Evolutionary conservation across 2,113 vertebrate genomes (phyloP), one percentile per base, ranked within the genome.

Genomic region (Dendrocopos noguchii): DNA sequence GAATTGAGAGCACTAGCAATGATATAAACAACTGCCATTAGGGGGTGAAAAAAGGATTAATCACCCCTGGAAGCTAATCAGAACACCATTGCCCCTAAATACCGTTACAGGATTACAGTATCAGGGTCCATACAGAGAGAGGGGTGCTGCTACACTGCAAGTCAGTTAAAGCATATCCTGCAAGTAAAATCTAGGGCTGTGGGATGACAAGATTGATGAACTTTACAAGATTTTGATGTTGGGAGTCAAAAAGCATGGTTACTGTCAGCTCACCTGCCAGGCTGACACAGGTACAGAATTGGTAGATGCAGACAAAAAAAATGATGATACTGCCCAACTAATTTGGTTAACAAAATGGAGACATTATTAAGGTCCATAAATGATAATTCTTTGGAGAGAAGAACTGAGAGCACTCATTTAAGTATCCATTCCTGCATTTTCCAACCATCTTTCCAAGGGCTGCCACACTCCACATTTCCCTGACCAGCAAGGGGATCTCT

Each of bases 21-120:
- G 66, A 86, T 88, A 91, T 96, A 96, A 96, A 96, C 91, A 95
- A 87, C 91, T 95, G 91, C 50, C 85, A 60, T 83, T 34, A 81
- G 52, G 29, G 10, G 29, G 18, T 46, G 21, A 29, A 56, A 21
- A 65, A 84, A 53, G 68, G 52, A 95, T 96, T 84, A 86, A 94
- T 96, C 91, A 93, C n/a, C 31, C 50, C 65, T 87, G 84, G 72
- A 91, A 94, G 57, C 14, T 87, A 90, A 92, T 93, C 76, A 89
- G 79, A 90, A 52, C 70, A 86, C 85, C 65, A 33, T 20, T 91
- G 95, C 44, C 68, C 78, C 79, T 79, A 84, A 94, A 79, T 24
- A 70, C 80, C 0, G 5, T 92, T 96, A 94, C 61, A 55, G 93
- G 82, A 83, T 94, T 87, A 93, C 21, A 68, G 61, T 89, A 83